A percentile compares a stretch with the other conserved stretches of the same genome.
phyloP scores from a whole-genome alignment of 2,113 vertebrate species.

The Tor tambroides region DNA sequence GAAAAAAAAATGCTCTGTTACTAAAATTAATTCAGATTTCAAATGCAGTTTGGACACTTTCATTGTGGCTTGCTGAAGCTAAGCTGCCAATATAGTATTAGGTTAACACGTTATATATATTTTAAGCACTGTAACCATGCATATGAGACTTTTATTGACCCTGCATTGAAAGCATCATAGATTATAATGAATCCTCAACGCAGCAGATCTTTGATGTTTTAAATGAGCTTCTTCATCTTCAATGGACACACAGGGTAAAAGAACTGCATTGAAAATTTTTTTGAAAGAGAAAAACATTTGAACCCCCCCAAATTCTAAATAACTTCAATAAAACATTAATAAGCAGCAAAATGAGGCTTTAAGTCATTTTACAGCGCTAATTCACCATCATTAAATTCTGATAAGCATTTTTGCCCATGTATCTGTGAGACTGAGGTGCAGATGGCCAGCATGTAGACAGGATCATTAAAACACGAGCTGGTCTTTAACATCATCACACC shows the following conservation, averaged over 20 bases:
- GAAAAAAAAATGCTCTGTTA: neutral
- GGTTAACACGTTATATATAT: neutral
- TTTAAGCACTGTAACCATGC: neutral
- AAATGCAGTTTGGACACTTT: neutral
- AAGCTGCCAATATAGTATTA: neutral
- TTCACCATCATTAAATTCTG: constrained; percentile 33
- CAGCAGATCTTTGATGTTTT: neutral
- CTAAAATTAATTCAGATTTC: neutral
- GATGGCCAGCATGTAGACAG: constrained; percentile 21
- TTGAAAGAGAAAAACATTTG: neutral
- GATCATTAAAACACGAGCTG: constrained; percentile 34
- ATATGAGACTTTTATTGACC: neutral
- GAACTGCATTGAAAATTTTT: neutral
- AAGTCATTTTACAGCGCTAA: neutral
- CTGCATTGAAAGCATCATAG: neutral
- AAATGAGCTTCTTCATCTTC: too few relatives aligned
- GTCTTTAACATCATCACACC: constrained; percentile 28
- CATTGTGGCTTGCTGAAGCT: neutral
- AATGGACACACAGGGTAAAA: neutral
- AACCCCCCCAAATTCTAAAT: neutral
- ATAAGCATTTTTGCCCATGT: constrained; percentile 7
- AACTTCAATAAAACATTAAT: neutral
- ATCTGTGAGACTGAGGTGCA: constrained; percentile 15
- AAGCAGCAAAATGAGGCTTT: neutral
- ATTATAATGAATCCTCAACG: neutral